Base-by-base conservation (phyloP, 2,113 vertebrate species). In the Octodon degus region DNA sequence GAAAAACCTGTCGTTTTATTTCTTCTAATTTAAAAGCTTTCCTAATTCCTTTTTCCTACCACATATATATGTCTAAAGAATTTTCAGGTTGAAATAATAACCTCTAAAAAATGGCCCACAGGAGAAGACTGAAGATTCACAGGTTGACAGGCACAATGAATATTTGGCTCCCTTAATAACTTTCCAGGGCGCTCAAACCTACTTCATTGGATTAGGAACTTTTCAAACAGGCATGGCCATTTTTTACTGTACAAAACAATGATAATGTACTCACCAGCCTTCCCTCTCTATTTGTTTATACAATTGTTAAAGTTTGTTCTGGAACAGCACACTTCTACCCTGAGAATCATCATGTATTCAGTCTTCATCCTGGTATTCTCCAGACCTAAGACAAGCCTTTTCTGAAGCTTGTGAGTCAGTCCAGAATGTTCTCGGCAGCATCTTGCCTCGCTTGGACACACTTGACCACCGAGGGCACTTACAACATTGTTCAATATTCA, bases 71-170 rank as follows among this genome's bases (percentile, higher is more conserved):
- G 81, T 96, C 92, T 86, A 79, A 96, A 96, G 96, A 97, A 96
- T 94, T 95, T 97, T 67, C 74, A 70, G n/a, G 95, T 92, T 95
- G 97, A 97, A 97, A 97, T 96, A 98, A 97, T 96, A 97, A 92
- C 82, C 92, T 97, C 81, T 95, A 86, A 97, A 32, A 89, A 97
- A 96, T 47, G 82, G 95, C 95, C 76, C 22, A 10, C 19, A 9
- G 55, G 86, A 94, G 90, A 95, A 96, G 60, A 37, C 62, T 68
- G 24, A 60, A 77, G 16, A 13, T 91, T 53, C 72, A 14, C 5
- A 87, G 96, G 86, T 47, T 90, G 84, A 86, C 53, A 82, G 77
- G 70, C 25, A 65, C 72, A 3, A 80, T 96, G 94, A 95, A 80
- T 97, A 91, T 70, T 98, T 96, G 32, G 34, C 92, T 96, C 84